These are phyloP conservation scores for Hemibagrus wyckioides DNA, from an alignment of 2,113 vertebrate genomes.

Conservation along the genomic window DNA sequence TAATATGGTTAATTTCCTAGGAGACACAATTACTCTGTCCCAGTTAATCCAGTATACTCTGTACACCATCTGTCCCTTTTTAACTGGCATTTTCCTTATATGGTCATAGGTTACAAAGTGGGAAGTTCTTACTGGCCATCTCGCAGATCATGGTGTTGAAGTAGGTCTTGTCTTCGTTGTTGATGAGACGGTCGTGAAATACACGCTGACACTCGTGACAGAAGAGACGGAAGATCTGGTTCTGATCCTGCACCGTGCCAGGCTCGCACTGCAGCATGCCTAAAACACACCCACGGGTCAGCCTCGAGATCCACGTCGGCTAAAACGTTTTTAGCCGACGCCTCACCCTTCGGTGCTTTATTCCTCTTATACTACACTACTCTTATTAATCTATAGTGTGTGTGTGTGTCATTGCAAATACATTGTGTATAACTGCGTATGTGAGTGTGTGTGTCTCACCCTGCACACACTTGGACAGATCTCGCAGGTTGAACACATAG, in stretches of 20 bases:
- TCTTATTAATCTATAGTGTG: neutral
- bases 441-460: constrained; percentile 63
- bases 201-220: constrained; percentile 84
- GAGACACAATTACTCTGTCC: neutral
- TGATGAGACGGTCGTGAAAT: constrained; percentile 84
- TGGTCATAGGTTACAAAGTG: neutral
- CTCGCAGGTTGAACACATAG: constrained; percentile 86
- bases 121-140: constrained; percentile 77
- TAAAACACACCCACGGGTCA: constrained; percentile 53
- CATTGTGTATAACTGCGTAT: neutral
- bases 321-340: too few relatives aligned
- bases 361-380: neutral
- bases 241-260: constrained; percentile 74
- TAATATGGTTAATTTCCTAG: neutral
- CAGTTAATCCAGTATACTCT: neutral
- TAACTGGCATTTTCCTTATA: neutral
- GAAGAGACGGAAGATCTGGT: constrained; percentile 82
- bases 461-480: constrained; percentile 87
- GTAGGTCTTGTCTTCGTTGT: constrained; percentile 81
- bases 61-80: neutral
- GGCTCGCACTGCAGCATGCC: constrained; percentile 81
- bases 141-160: constrained; percentile 82
- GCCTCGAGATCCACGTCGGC: too few relatives aligned
- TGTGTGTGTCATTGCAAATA: neutral
- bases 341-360: neutral